Conservation (phyloP, 2,113 vertebrate genomes). For the Platichthys flesus region DNA sequence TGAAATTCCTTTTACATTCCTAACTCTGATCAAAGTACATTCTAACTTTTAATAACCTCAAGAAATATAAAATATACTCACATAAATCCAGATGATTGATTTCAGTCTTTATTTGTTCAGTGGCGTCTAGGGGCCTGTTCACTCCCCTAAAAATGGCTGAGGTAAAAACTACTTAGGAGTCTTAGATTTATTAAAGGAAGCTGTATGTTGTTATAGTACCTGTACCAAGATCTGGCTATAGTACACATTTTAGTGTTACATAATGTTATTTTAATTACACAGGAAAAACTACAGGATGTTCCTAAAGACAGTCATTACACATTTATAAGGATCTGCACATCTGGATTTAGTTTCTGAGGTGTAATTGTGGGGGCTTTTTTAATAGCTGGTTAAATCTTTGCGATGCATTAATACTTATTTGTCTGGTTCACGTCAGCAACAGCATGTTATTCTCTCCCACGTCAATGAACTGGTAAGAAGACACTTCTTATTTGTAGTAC, state of each 20-base stretch:
- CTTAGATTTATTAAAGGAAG: not conserved
- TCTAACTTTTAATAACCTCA: too few species aligned
- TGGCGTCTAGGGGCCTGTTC: not conserved
- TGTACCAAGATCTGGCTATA: not conserved
- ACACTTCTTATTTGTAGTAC: not conserved
- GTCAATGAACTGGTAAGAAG: not conserved
- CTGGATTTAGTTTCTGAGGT: not conserved
- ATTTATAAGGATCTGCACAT: not conserved
- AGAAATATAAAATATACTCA: too few species aligned
- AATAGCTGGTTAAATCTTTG: not conserved
- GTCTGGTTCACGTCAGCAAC: not conserved
- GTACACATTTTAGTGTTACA: not conserved
- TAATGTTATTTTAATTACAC: not conserved
- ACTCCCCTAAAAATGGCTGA: not conserved
- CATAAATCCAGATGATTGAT: not conserved
- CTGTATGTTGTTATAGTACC: not conserved
- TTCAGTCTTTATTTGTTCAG: not conserved
- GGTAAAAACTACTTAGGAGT: not conserved
- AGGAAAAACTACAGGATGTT: not conserved
- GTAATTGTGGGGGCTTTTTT: not conserved
- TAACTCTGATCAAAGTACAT: slow-evolving; percentile 23
- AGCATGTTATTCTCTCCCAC: not conserved
- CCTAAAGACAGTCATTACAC: not conserved
- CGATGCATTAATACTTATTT: not conserved
- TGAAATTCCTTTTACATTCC: slow-evolving; percentile 3